Conservation (phyloP, 1,140 invertebrate species). For the Thaumetopoea pityocampa region DNA sequence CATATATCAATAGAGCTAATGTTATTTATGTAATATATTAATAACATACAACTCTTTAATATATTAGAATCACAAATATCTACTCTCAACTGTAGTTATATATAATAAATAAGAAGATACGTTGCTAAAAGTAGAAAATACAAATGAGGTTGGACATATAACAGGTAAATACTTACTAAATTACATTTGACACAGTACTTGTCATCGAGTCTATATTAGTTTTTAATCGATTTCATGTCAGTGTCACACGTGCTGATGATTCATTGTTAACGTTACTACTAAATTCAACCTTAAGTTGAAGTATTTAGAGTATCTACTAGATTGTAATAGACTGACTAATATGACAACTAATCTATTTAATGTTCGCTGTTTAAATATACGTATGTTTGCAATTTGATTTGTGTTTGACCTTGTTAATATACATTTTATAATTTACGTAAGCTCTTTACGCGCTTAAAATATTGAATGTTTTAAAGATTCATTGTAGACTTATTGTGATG, state of each 20-base stretch:
- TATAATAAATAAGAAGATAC: too few relatives aligned
- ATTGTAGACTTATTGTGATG: slow-evolving; percentile 13
- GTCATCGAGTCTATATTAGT: slow-evolving; percentile 24
- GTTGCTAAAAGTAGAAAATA: slow-evolving; percentile 3
- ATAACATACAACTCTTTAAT: too few relatives aligned
- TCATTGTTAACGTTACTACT: slow-evolving; percentile 21
- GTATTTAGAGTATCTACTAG: slow-evolving; percentile 3
- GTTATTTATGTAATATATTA: too few relatives aligned
- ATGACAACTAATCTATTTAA: slow-evolving; percentile 16
- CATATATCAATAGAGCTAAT: too few relatives aligned
- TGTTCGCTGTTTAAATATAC: slow-evolving; percentile 28
- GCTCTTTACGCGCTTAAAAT: slow-evolving; percentile 16
- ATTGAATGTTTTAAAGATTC: slow-evolving; percentile 11
- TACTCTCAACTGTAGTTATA: too few relatives aligned
- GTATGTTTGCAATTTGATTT: slow-evolving; percentile 24
- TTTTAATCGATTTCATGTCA: slow-evolving; percentile 46
- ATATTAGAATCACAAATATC: too few relatives aligned
- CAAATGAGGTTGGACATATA: slow-evolving; percentile 9
- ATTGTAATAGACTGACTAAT: slow-evolving; percentile 1
- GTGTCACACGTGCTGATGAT: slow-evolving; percentile 32
- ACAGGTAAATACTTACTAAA: slow-evolving; percentile 14
- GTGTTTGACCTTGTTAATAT: slow-evolving; percentile 24
- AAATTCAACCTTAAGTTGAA: slow-evolving; percentile 21
- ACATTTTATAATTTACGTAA: slow-evolving; percentile 20
- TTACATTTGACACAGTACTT: slow-evolving; percentile 8